These are phyloP conservation scores for Caiman crocodilus DNA, from an alignment of 2,797 vertebrate species.

Conservation along the genomic window DNA sequence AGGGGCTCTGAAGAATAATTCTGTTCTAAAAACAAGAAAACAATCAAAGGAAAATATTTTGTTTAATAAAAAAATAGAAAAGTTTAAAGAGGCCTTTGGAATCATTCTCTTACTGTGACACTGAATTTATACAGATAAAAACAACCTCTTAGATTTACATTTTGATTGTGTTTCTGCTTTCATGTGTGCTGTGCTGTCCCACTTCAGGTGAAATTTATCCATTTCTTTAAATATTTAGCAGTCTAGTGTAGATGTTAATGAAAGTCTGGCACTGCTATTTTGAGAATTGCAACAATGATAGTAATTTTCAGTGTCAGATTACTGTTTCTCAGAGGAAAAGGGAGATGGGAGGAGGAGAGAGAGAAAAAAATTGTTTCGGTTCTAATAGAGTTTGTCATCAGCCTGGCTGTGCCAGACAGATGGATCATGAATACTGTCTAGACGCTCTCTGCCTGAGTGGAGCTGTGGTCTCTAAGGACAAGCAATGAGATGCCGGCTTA, in stretches of 20 bases:
- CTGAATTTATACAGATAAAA: slow-evolving; percentile 73
- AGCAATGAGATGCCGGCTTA: slow-evolving; percentile 81
- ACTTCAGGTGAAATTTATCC: slow-evolving; percentile 87
- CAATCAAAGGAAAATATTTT: slow-evolving; percentile 78
- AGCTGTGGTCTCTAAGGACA: slow-evolving; percentile 87
- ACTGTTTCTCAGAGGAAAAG: slow-evolving; percentile 84
- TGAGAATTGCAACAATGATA: slow-evolving; percentile 90
- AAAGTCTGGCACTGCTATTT: slow-evolving; percentile 90
- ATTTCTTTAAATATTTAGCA: slow-evolving; percentile 96
- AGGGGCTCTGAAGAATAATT: slow-evolving; percentile 67
- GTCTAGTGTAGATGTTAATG: slow-evolving; percentile 95
- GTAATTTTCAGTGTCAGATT: slow-evolving; percentile 92
- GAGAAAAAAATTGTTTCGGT: slow-evolving; percentile 84
- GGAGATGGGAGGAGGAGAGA: slow-evolving; percentile 79
- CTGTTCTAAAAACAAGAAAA: slow-evolving; percentile 77
- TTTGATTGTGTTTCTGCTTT: slow-evolving; percentile 80
- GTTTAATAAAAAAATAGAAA: slow-evolving; percentile 33
- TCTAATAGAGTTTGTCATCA: slow-evolving; percentile 94
- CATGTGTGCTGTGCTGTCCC: slow-evolving; percentile 76
- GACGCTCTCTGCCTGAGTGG: slow-evolving; percentile 89
- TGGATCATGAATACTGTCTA: slow-evolving; percentile 99
- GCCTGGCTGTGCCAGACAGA: slow-evolving; percentile 92
- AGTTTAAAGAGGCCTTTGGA: slow-evolving; percentile 72
- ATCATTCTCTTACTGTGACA: slow-evolving; percentile 73
- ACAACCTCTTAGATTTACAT: slow-evolving; percentile 78